Evolutionary conservation across 2,113 vertebrate genomes (phyloP).

Genomic region (Gulo gulo): DNA sequence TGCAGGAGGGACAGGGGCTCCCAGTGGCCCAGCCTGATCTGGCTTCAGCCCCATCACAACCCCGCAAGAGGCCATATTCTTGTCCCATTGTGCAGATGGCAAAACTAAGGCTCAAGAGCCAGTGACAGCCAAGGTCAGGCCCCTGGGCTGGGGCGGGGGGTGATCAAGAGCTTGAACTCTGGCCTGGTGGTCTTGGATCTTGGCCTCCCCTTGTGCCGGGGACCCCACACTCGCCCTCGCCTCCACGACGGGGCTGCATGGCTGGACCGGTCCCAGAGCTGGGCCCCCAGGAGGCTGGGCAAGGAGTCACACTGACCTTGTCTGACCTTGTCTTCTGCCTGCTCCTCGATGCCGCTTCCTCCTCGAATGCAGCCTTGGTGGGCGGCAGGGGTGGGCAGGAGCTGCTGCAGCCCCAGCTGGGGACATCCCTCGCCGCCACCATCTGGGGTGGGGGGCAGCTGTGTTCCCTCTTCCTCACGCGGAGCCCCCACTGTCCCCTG

Average conservation of each 20-base stretch:
- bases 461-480: not conserved
- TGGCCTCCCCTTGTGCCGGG: not conserved
- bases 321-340: not conserved
- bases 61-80: not conserved
- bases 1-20: not conserved
- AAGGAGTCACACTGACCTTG: not conserved
- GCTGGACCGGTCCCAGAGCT: not conserved
- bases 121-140: no score
- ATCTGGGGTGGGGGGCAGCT: no score
- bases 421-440: not conserved
- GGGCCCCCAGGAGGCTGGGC: not conserved
- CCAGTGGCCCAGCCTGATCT: accelerated
- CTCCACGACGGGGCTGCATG: not conserved
- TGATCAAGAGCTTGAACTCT: no score
- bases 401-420: not conserved
- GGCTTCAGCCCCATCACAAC: not conserved
- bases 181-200: not conserved
- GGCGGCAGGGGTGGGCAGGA: not conserved
- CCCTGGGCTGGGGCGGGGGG: not conserved
- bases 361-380: not conserved
- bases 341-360: not conserved
- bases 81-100: not conserved
- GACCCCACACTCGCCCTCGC: accelerated
- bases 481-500: not conserved
- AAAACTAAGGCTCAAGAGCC: not conserved